Base-by-base conservation (phyloP, 2,797 vertebrate species). In the Ispidina picta region DNA sequence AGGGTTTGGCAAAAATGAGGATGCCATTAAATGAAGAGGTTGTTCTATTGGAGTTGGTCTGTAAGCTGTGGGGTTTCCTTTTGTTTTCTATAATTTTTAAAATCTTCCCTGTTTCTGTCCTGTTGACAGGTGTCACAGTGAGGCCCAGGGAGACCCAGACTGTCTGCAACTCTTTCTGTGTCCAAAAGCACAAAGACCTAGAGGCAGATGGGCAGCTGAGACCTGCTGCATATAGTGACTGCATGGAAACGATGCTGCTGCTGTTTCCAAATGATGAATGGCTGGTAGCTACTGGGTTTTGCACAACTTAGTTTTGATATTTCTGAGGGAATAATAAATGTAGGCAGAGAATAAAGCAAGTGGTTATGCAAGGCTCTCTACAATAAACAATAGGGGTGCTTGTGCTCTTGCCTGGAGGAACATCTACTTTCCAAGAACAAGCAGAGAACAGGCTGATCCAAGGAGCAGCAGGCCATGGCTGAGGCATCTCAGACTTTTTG, bases 1-100 rank as follows among this genome's bases (percentile, higher is more conserved):
- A 5, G n/a, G 23, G 23, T 92, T 94, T 94, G 95, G 65, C 77
- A 52, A 73, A 83, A 86, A 48, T 11, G 60, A n/a, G 18, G 63
- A 86, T 78, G 12, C 18, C 10, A 1, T 83, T 76, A 65, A 78
- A 48, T 1, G 1, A 49, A 74, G 79, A 65, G 23, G 23, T 33
- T 65, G 60, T 55, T 92, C 71, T 80, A 26, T 29, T 62, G 63
- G 39, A 83, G 33, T 70, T 82, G 62, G 41, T 58, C 62, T 88
- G 39, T 56, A 80, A 79, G 51, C 63, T 75, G 18, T n/a, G 49
- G 28, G 23, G 10, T 72, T 70, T 44, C n/a, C 16, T 14, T 51
- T 51, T 49, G 48, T 83, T 60, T 54, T 43, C 35, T 39, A 2
- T 22, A 2, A 0, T 72, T 68, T 60, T 77, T 64, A 9, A 33